A percentile compares a stretch with the other conserved stretches of the same genome.
Evolutionary conservation across 2,797 vertebrate species (phyloP).

Genomic region (Pantherophis alleghaniensis): DNA sequence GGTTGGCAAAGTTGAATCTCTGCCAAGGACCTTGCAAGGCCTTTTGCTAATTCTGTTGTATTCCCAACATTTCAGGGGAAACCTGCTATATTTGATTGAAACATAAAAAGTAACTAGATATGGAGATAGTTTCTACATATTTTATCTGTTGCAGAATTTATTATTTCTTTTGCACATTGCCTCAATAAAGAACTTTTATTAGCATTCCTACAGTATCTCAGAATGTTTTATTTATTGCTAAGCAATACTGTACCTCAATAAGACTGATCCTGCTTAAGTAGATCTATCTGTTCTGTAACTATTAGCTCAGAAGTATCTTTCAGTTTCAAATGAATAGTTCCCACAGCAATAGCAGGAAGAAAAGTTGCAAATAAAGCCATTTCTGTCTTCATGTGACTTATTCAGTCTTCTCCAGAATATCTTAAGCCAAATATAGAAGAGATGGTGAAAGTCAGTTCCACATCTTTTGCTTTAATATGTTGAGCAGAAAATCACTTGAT

Average conservation of each 20-base stretch:
- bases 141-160: not conserved
- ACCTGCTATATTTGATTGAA: not conserved
- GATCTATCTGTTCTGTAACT: conserved; percentile 9
- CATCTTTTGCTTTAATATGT: conserved; percentile 19
- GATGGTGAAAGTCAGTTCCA: conserved; percentile 49
- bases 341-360: conserved; percentile 42
- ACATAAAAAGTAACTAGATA: not conserved
- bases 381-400: conserved; percentile 50
- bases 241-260: not conserved
- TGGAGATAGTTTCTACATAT: not conserved
- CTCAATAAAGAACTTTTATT: not conserved
- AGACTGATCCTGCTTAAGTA: conserved; percentile 21
- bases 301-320: conserved; percentile 46
- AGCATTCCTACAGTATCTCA: not conserved
- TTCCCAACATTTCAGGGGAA: not conserved
- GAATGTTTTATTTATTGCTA: not conserved
- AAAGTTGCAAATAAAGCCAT: conserved; percentile 56
- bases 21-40: not conserved
- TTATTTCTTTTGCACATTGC: not conserved
- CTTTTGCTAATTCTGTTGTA: not conserved
- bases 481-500: not conserved
- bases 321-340: conserved; percentile 32
- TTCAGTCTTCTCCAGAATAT: conserved; percentile 48
- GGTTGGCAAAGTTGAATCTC: not conserved
- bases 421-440: conserved; percentile 40